These are phyloP conservation scores for Solea senegalensis DNA, from an alignment of 2,113 vertebrate genomes.

Conservation along the genomic window DNA sequence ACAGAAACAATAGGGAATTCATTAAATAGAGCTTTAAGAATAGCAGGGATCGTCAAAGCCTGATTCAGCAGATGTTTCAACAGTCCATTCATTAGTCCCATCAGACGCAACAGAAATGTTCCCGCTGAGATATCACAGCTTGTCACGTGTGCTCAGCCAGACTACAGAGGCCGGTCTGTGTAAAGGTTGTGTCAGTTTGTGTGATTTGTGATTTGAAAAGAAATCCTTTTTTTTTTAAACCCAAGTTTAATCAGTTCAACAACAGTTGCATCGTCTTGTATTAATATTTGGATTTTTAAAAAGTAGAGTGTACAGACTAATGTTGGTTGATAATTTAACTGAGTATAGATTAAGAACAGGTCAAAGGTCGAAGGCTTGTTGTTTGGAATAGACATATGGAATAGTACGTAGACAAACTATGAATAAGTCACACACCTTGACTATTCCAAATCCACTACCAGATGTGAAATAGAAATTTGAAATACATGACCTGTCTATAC, in stretches of 20 bases:
- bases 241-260: background rate
- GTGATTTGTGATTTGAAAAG: background rate
- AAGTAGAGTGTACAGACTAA: background rate
- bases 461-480: conserved; percentile 11
- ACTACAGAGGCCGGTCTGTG: conserved; percentile 6
- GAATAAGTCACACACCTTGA: conserved; percentile 6
- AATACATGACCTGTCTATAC: background rate
- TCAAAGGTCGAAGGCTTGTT: background rate
- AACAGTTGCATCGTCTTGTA: background rate
- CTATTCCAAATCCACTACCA: conserved; percentile 16
- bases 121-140: background rate
- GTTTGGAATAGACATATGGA: conserved; percentile 2
- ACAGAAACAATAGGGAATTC: conserved; percentile 28
- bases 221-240: background rate
- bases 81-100: conserved; percentile 14
- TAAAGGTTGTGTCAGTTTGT: background rate
- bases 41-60: conserved; percentile 26
- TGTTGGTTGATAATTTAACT: no score
- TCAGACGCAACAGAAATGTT: conserved; percentile 12
- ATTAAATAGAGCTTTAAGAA: conserved; percentile 1
- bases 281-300: conserved; percentile 2
- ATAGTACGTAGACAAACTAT: conserved; percentile 2
- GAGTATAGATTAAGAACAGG: background rate
- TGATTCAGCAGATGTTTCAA: conserved; percentile 25
- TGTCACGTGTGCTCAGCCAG: conserved; percentile 11